Base-by-base conservation (phyloP, 2,113 vertebrate genomes). In the Ginglymostoma cirratum region DNA sequence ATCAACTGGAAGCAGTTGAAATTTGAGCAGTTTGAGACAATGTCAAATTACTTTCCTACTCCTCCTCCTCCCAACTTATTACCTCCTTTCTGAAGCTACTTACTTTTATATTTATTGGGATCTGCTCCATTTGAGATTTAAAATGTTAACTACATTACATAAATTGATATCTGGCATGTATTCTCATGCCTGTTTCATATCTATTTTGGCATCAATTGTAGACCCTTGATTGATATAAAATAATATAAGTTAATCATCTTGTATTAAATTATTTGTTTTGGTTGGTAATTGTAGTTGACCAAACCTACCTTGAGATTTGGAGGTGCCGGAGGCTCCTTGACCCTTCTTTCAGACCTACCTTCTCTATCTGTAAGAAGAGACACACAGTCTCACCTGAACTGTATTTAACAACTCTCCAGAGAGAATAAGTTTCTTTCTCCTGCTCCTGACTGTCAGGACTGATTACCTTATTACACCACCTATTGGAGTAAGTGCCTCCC, bases 381-480 rank as follows among this genome's bases (percentile, higher is more conserved):
- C 42, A 48, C 67, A 66, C 61, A 93, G 67, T 70, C 38, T 95
- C 94, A 95, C 94, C 67, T 95, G 67, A 95, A 76, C 94, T 72
- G 38, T 70, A 95, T 69, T 95, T 76, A 72, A 95, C 42, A 95
- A 70, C 42, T 95, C 94, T 72, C 94, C 38, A 48, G 69, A 52
- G 94, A 95, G 94, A 95, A 14, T 72, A 95, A 95, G 67, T 95
- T 95, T 95, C 67, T 95, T 95, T 95, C 67, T 95, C 67, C 94
- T 95, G 45, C 69, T 76, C 67, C 94, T 38, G 14, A 52, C 94
- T 95, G 94, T 95, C 94, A 95, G 94, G 69, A 95, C 38, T 95
- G 94, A 95, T 95, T 95, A 95, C 69, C 94, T 95, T 95, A 72
- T 76, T 95, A 95, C 69, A 72, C 94, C 69, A 95, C 45, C 94